These are phyloP conservation scores for Hassar affinis DNA, from an alignment of 2,113 vertebrate genomes.

Conservation along the genomic window DNA sequence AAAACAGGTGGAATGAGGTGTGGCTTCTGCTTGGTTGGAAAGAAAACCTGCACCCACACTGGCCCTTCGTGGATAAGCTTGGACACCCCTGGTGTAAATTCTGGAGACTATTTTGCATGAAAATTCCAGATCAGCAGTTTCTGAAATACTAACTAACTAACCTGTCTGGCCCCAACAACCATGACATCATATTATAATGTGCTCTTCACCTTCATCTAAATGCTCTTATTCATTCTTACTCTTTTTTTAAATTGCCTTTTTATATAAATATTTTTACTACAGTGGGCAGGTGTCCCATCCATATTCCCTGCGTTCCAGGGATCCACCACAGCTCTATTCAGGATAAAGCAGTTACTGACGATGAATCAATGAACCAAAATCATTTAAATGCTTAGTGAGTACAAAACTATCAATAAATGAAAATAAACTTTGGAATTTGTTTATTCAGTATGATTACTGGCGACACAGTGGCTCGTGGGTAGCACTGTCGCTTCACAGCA, in stretches of 20 bases:
- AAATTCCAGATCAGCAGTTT: background rate
- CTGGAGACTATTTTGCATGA: too few species aligned
- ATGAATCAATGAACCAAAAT: background rate
- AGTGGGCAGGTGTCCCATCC: background rate
- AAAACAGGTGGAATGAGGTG: too few species aligned
- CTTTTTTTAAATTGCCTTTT: background rate
- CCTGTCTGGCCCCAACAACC: too few species aligned
- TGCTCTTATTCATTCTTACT: background rate
- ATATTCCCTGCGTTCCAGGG: background rate
- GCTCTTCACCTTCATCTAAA: background rate
- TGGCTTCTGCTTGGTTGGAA: too few species aligned
- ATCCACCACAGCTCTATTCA: background rate
- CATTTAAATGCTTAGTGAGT: background rate
- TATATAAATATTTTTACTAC: background rate
- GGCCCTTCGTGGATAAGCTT: too few species aligned
- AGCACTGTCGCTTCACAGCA: too few species aligned
- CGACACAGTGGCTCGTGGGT: too few species aligned
- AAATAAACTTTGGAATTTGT: background rate
- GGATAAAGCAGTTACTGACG: background rate
- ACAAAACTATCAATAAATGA: background rate
- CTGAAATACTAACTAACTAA: too few species aligned
- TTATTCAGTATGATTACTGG: background rate
- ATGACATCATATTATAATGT: too few species aligned
- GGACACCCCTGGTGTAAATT: background rate
- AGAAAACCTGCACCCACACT: too few species aligned